A percentile compares a stretch with the other conserved stretches of the same genome.
Conservation (phyloP, 2,797 vertebrate genomes). For the Notolepis coatsorum region DNA sequence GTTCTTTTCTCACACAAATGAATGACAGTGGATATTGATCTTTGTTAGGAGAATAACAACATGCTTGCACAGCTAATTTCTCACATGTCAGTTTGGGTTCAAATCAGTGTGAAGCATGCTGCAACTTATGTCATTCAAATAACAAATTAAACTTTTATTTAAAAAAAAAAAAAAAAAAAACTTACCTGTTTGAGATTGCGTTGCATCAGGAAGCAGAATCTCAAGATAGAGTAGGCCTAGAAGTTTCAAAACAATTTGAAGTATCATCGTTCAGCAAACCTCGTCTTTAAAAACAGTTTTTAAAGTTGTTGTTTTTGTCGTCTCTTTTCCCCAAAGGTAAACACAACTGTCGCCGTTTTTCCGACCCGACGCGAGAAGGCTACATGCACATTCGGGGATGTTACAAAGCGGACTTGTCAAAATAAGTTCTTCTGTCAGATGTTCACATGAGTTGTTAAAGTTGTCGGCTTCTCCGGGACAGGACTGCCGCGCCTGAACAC, state of each 20-base stretch:
- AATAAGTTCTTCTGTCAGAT: not conserved
- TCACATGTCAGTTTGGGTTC: too few relatives aligned
- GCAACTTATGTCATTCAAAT: too few relatives aligned
- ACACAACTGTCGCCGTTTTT: not conserved
- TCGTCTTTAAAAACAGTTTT: not conserved
- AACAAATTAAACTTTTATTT: too few relatives aligned
- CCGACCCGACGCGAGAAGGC: too few relatives aligned
- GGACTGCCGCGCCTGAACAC: conserved; percentile 18
- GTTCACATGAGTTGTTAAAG: not conserved
- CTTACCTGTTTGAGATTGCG: conserved; percentile 59
- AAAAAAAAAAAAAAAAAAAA: too few relatives aligned
- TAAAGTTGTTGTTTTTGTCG: not conserved
- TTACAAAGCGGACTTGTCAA: too few relatives aligned
- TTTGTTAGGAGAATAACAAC: too few relatives aligned
- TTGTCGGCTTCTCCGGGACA: conserved; percentile 13
- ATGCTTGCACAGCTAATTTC: too few relatives aligned
- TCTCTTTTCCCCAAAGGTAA: not conserved
- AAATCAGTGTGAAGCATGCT: too few relatives aligned
- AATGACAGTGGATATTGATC: too few relatives aligned
- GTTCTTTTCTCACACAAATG: too few relatives aligned
- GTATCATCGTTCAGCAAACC: conserved; percentile 49
- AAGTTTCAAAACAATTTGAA: conserved; percentile 30
- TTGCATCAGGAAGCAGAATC: conserved; percentile 26
- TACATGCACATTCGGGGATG: too few relatives aligned
- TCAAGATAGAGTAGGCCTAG: conserved; percentile 32